Conservation (phyloP, 2,797 vertebrate species). For the Onychomys torridus region DNA sequence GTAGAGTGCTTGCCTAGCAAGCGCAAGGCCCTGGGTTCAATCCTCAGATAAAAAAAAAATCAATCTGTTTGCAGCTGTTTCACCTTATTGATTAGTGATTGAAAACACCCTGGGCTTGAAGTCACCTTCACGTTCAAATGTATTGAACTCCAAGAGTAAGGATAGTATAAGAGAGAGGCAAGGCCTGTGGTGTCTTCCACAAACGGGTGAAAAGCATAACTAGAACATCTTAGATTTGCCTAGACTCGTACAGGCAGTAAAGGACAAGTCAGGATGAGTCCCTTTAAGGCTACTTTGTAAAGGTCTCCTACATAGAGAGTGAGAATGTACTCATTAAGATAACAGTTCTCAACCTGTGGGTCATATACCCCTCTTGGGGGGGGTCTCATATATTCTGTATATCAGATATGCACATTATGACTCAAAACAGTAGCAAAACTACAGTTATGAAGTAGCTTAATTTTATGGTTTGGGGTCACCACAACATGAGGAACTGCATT, state of each 20-base stretch:
- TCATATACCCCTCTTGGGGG: neutral
- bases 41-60: no score
- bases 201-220: neutral
- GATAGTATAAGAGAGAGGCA: neutral
- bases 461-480: neutral
- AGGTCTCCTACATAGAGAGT: neutral
- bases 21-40: no score
- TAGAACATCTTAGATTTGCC: neutral
- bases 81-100: neutral
- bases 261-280: neutral
- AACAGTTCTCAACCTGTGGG: neutral
- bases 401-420: neutral
- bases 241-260: neutral
- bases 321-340: neutral
- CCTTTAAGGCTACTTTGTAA: neutral
- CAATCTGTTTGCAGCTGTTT: neutral
- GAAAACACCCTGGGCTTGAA: conserved; percentile 3
- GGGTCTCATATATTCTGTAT: neutral
- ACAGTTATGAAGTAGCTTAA: neutral
- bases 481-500: neutral
- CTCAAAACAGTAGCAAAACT: neutral
- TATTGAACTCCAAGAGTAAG: neutral
- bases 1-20: no score
- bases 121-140: neutral
- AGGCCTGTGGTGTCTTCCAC: neutral